Percentiles rank a stretch among this genome's conserved stretches.
Evolutionary conservation across 1,140 invertebrate species (phyloP).

Genomic region (honey bee (Apis mellifera)): DNA sequence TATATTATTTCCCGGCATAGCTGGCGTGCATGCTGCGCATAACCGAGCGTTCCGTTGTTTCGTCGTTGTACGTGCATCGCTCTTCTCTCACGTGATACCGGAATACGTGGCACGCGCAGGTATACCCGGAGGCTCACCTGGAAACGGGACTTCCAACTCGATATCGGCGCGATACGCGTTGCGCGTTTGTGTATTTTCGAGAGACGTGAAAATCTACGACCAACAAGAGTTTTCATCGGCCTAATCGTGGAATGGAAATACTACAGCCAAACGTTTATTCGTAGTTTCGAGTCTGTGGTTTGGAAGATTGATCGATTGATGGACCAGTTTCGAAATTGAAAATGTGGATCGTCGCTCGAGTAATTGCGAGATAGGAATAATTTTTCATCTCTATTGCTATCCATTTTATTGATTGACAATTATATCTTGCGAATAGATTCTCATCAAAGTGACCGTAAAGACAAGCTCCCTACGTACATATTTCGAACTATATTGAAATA

Average conservation of each 20-base stretch:
- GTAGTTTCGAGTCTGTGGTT: not conserved
- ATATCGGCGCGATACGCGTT: not conserved
- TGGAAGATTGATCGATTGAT: not conserved
- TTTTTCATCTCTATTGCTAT: too few relatives aligned
- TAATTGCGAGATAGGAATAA: too few relatives aligned
- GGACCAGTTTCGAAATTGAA: not conserved
- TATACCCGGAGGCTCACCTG: conserved; percentile 29
- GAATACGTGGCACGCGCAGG: conserved; percentile 64
- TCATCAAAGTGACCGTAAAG: too few relatives aligned
- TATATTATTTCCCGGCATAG: conserved; percentile 77
- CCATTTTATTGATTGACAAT: too few relatives aligned
- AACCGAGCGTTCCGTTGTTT: conserved; percentile 52
- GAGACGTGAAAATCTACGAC: conserved; percentile 1
- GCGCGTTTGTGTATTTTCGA: not conserved
- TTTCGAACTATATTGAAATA: too few relatives aligned
- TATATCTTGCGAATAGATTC: too few relatives aligned
- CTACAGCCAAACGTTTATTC: not conserved
- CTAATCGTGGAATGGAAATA: too few relatives aligned
- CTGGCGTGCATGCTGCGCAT: conserved; percentile 58
- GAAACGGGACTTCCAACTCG: not conserved
- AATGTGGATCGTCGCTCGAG: too few relatives aligned
- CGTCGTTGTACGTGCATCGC: conserved; percentile 51
- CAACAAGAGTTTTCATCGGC: not conserved
- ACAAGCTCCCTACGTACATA: too few relatives aligned
- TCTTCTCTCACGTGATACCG: conserved; percentile 49